These are phyloP conservation scores for Mythimna ferrago DNA, from an alignment of 2,888 invertebrate genomes.

Conservation along the genomic window DNA sequence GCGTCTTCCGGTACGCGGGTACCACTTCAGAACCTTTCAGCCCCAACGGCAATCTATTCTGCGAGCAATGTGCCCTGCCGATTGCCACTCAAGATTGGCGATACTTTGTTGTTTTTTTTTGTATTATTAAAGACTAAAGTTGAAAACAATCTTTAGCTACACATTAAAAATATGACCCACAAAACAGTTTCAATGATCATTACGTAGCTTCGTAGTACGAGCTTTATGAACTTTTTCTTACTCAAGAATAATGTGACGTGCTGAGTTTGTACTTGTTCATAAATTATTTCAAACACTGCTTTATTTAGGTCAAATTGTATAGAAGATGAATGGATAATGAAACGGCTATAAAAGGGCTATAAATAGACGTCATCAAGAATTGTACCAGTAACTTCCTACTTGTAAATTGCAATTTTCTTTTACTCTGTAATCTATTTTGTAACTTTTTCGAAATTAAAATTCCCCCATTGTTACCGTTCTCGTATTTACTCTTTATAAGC, in stretches of 20 bases:
- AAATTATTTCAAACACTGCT: neutral
- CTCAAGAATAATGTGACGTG: neutral
- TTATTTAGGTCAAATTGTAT: neutral
- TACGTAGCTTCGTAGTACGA: neutral
- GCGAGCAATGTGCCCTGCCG: too few species aligned
- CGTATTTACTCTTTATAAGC: constrained; percentile 37
- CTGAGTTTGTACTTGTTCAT: constrained; percentile 1
- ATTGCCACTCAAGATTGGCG: too few species aligned
- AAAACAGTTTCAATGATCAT: neutral
- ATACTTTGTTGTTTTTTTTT: too few species aligned
- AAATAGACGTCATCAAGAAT: neutral
- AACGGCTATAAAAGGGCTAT: neutral
- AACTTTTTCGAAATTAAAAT: constrained; percentile 7
- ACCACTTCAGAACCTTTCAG: too few species aligned
- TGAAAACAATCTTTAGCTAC: too few species aligned
- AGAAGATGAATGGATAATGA: neutral
- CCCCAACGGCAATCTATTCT: too few species aligned
- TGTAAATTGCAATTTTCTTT: neutral
- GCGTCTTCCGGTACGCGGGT: too few species aligned
- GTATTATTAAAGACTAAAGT: too few species aligned
- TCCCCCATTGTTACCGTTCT: constrained; percentile 2
- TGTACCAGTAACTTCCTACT: neutral
- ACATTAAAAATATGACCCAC: too few species aligned
- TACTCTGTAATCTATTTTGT: neutral
- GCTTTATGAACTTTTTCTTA: neutral